These are phyloP conservation scores for Toxotes chatareus DNA, from an alignment of 2,113 vertebrate genomes.

Conservation along the genomic window DNA sequence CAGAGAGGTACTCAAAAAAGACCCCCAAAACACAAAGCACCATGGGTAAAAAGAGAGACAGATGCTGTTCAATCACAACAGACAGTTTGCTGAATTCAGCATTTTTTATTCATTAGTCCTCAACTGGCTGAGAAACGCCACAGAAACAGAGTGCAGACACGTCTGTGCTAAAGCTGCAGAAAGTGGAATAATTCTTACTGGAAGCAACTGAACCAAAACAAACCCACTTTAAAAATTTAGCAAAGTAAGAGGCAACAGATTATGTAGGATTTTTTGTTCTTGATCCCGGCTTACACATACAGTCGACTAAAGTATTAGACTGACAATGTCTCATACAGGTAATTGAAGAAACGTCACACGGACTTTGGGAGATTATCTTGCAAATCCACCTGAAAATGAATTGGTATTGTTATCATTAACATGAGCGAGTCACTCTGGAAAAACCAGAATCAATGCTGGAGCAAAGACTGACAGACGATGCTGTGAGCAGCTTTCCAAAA, in stretches of 20 bases:
- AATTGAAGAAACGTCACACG: neutral
- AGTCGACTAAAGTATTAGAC: neutral
- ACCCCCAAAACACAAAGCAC: neutral
- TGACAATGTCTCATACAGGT: rapidly evolving
- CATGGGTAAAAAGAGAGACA: neutral
- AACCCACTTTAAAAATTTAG: neutral
- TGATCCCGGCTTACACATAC: neutral
- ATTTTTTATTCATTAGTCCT: neutral
- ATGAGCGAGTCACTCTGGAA: neutral
- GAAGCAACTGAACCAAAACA: neutral
- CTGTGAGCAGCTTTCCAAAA: too few relatives aligned
- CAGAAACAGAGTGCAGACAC: neutral
- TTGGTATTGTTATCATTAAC: neutral
- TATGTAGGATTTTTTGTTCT: neutral
- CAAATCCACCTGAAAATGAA: conserved; percentile 3
- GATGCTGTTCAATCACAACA: neutral
- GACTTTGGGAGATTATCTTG: neutral
- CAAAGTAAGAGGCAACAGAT: neutral
- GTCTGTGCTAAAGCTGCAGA: neutral
- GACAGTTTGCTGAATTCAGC: neutral
- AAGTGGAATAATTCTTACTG: neutral
- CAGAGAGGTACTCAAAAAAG: neutral
- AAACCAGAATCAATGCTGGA: too few relatives aligned
- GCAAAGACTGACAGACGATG: too few relatives aligned
- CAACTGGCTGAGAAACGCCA: neutral